phyloP scores from a whole-genome alignment of 2,888 invertebrate genomes.

The Lasiommata megera region DNA sequence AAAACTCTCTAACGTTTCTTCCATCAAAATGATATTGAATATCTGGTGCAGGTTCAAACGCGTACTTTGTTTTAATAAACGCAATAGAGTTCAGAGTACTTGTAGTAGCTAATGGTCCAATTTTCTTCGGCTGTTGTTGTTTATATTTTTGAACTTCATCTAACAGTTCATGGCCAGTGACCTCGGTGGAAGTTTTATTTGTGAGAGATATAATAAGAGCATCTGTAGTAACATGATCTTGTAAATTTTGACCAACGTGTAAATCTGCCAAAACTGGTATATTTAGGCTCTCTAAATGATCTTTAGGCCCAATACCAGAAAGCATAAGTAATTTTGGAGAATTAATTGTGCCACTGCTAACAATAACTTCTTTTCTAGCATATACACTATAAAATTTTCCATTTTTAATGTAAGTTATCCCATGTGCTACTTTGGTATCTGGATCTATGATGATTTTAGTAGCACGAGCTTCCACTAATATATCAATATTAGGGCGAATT shows the following conservation, averaged over 20 bases:
- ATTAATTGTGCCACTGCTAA: conserved; percentile 82
- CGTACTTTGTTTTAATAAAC: conserved; percentile 81
- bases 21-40: conserved; percentile 85
- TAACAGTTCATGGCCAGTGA: conserved; percentile 56
- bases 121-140: conserved; percentile 55
- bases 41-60: conserved; percentile 78
- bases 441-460: conserved; percentile 83
- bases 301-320: conserved; percentile 84
- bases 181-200: conserved; percentile 78
- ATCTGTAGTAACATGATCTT: conserved; percentile 87
- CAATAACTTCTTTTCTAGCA: conserved; percentile 83
- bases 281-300: conserved; percentile 70
- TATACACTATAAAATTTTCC: conserved; percentile 64
- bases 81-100: conserved; percentile 80
- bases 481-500: conserved; percentile 72
- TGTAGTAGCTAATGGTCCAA: conserved; percentile 79
- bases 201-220: conserved; percentile 69
- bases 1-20: conserved; percentile 79
- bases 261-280: conserved; percentile 83
- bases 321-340: conserved; percentile 84
- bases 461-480: conserved; percentile 76
- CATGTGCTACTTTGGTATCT: conserved; percentile 67
- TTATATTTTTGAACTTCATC: conserved; percentile 69
- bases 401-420: conserved; percentile 60
- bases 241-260: conserved; percentile 87